Conservation (phyloP, 2,113 vertebrate genomes). For the Actinemys pallida region DNA sequence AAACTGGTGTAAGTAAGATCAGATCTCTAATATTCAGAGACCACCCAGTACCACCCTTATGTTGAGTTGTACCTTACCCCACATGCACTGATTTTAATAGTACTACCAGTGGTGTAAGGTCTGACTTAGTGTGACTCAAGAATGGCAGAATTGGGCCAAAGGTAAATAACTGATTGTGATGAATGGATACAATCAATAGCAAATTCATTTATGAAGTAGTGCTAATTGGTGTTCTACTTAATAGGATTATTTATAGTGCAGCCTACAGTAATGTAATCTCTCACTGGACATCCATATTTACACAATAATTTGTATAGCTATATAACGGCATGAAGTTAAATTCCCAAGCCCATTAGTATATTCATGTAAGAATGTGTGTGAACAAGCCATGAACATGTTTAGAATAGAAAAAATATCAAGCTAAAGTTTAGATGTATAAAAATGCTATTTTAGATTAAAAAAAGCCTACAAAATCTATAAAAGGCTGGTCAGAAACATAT, state of each 20-base stretch:
- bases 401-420: neutral
- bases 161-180: neutral
- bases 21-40: neutral
- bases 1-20: neutral
- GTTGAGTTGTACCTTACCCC: neutral
- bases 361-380: neutral
- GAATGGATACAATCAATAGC: neutral
- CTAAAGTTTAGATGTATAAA: neutral
- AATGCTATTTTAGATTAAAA: constrained; percentile 13
- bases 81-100: neutral
- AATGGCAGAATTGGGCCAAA: neutral
- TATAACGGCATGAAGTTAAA: neutral
- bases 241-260: neutral
- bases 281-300: neutral
- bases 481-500: neutral
- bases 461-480: constrained; percentile 16
- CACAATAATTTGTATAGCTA: neutral
- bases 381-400: neutral
- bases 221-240: neutral
- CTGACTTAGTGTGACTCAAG: neutral
- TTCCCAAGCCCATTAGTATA: neutral
- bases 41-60: neutral
- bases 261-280: neutral
- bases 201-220: neutral
- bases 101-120: neutral